Percentiles rank a stretch among this genome's conserved stretches.
These are phyloP conservation scores for Prosopocoilus inquinatus DNA, from an alignment of 2,888 invertebrate species.

Conservation along the genomic window DNA sequence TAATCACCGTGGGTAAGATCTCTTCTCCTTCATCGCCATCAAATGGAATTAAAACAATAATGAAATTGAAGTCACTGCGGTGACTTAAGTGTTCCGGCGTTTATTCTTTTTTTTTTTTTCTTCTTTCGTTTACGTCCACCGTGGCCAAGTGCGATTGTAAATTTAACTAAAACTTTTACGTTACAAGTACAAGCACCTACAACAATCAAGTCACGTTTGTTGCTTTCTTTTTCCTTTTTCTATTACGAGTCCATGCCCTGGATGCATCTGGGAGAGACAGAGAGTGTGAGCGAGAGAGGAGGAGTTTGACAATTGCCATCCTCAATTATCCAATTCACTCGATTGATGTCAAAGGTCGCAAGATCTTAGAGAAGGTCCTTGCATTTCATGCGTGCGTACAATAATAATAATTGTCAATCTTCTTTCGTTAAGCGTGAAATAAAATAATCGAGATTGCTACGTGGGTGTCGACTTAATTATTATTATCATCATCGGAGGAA, in stretches of 20 bases:
- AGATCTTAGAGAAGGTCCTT: constrained; percentile 26
- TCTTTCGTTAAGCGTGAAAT: constrained; percentile 30
- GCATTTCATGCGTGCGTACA: too few species aligned
- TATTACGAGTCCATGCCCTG: too few species aligned
- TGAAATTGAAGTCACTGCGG: background rate
- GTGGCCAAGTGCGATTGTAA: too few species aligned
- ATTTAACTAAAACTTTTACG: too few species aligned
- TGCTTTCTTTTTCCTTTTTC: too few species aligned
- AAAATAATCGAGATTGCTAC: constrained; percentile 26
- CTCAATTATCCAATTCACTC: constrained; percentile 40
- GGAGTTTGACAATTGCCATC: constrained; percentile 26
- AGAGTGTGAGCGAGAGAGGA: too few species aligned
- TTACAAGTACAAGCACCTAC: too few species aligned
- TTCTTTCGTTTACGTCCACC: too few species aligned
- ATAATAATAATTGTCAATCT: constrained; percentile 30
- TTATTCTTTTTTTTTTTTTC: background rate
- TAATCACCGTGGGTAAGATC: constrained; percentile 29
- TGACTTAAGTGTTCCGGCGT: background rate
- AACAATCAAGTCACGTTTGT: too few species aligned
- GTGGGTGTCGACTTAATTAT: constrained; percentile 23
- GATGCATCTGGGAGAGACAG: too few species aligned
- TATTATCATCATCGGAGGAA: constrained; percentile 10
- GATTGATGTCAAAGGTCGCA: constrained; percentile 36
- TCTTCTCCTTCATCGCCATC: constrained; percentile 13
- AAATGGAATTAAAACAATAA: constrained; percentile 12